Percentiles rank a stretch among this genome's conserved stretches.
phyloP scores from a whole-genome alignment of 2,888 invertebrate genomes.

The Leucozona laternaria region DNA sequence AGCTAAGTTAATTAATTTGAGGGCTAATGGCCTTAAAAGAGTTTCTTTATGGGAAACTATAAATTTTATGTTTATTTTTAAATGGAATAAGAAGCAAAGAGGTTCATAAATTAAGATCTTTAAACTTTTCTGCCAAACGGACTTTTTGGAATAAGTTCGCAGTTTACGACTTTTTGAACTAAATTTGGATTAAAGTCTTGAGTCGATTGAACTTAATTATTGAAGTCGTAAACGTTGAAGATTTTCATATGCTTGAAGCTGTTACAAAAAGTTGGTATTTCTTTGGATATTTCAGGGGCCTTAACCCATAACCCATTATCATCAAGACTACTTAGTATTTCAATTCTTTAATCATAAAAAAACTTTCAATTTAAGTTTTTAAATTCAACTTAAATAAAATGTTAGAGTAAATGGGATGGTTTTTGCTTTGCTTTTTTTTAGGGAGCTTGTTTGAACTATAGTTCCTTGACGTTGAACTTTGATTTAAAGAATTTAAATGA shows the following conservation, averaged over 20 bases:
- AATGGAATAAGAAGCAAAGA: not conserved
- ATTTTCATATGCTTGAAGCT: not conserved
- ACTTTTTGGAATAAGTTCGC: not conserved
- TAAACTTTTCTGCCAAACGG: not conserved
- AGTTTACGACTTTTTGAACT: not conserved
- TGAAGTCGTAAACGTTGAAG: not conserved
- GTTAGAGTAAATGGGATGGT: no score
- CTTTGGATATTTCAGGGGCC: no score
- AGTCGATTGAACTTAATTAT: not conserved
- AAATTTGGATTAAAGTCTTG: not conserved
- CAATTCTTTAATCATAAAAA: no score
- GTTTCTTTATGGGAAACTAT: constrained; percentile 16
- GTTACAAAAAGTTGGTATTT: not conserved
- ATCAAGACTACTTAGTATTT: no score
- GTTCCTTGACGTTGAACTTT: no score
- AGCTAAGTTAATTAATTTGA: constrained; percentile 27
- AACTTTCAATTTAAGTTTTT: no score
- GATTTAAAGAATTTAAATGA: no score
- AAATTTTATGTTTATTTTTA: constrained; percentile 18
- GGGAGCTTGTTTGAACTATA: no score
- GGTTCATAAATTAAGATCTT: constrained; percentile 11
- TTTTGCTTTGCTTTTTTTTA: no score
- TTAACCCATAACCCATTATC: no score
- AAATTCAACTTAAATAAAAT: no score
- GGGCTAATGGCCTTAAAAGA: constrained; percentile 20